phyloP scores from a whole-genome alignment of 2,797 vertebrate species.

The Myiotriccus ornatus region DNA sequence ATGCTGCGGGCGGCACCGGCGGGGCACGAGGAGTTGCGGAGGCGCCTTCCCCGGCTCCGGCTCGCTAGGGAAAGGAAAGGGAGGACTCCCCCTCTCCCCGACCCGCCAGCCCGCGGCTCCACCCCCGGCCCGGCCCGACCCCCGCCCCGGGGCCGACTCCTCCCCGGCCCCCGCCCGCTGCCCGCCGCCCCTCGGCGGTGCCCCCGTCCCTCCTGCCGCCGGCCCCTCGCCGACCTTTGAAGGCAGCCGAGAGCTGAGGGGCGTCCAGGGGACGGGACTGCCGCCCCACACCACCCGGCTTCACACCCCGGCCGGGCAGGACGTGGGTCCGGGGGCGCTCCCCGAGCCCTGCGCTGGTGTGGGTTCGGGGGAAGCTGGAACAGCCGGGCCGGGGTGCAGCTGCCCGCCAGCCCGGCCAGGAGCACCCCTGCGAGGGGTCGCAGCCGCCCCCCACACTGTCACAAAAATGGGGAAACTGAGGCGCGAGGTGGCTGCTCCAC shows the following conservation, averaged over 20 bases:
- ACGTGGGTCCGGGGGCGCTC: rapidly evolving
- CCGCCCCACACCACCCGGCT: not conserved
- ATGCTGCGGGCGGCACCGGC: not conserved
- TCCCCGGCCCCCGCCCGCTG: not conserved
- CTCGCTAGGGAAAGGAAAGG: not conserved
- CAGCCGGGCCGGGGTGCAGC: not conserved
- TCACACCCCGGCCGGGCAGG: no score
- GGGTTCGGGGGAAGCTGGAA: rapidly evolving
- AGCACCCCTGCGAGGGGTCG: not conserved
- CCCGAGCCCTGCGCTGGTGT: not conserved
- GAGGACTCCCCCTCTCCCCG: not conserved
- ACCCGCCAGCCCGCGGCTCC: constrained; percentile 35
- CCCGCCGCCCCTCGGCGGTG: not conserved
- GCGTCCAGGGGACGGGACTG: not conserved
- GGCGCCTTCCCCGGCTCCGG: not conserved
- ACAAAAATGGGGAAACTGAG: not conserved
- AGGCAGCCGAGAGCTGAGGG: not conserved
- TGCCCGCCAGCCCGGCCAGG: not conserved
- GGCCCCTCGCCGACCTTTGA: not conserved
- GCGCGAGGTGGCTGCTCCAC: not conserved
- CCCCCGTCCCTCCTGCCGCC: no score
- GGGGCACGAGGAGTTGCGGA: not conserved
- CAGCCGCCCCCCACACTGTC: rapidly evolving
- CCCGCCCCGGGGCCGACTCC: not conserved
- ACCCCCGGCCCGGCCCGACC: constrained; percentile 29